Base-by-base conservation (phyloP, 2,113 vertebrate species). In the Gopherus flavomarginatus region DNA sequence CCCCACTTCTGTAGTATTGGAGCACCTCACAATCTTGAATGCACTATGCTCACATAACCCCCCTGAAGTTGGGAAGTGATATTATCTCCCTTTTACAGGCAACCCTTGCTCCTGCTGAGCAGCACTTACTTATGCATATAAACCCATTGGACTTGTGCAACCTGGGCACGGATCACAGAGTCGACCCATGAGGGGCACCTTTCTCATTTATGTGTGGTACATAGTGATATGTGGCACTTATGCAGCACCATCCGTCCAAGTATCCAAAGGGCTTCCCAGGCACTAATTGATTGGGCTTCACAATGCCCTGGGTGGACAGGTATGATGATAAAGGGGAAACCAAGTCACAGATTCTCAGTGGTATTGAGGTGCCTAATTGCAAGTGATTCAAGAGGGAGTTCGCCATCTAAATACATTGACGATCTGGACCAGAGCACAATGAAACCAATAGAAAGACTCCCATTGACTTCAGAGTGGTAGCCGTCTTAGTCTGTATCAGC, bases 401-500 rank as follows among this genome's bases (percentile, higher is more conserved):
- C 2, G 4, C 9, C 24, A 26, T 57, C 56, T 57, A 57, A 57
- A 57, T 57, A 57, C 16, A 4, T 19, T 65, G 31, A 2, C 0
- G 11, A 14, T 0, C 1, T 0, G 59, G 81, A 7, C 11, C 35
- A 81, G 65, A 93, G 62, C 2, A 2, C 87, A 52, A 26, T 10
- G 42, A 75, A 31, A 38, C 0, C 1, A 47, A 26, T 4, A 26
- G 72, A 42, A 77, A 44, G 35, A 6, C 2, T 89, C 44, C 4
- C 75, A 69, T 38, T n/a, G 85, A 69, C 21, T 9, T 47, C 57
- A 27, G 31, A 50, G 50, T 50, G 4, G 50, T 5, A 50, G 50
- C 50, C 4, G 50, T 50, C 12, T 50, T 50, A 50, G 13, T 50
- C 13, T 50, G 50, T 50, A 50, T 50, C 50, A 5, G 50, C 50